phyloP scores from a whole-genome alignment of 2,888 invertebrate species.

The Temnothorax rugatulus region DNA sequence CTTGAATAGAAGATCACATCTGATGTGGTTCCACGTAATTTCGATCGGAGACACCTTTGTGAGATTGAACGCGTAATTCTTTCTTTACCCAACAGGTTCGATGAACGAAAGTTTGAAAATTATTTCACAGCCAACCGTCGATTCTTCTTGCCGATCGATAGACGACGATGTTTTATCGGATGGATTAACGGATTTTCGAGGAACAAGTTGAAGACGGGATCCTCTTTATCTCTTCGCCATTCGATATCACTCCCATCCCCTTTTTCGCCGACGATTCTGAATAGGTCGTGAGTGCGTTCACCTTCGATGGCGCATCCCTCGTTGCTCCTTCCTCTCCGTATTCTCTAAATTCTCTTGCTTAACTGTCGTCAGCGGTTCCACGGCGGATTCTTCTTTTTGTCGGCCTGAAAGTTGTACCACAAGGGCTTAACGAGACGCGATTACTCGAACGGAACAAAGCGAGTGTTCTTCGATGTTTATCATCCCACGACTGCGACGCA shows the following conservation, averaged over 20 bases:
- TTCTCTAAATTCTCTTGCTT: conserved; percentile 24
- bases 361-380: conserved; percentile 13
- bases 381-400: conserved; percentile 26
- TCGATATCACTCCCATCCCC: conserved; percentile 13
- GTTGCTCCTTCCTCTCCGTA: conserved; percentile 16
- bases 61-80: background rate
- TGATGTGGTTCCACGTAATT: background rate
- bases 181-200: conserved; percentile 63
- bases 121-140: conserved; percentile 15
- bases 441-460: conserved; percentile 75
- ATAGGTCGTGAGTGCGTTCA: conserved; percentile 68
- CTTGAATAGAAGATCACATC: background rate
- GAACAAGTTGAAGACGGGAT: conserved; percentile 14
- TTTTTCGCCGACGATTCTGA: conserved; percentile 53
- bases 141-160: conserved; percentile 26
- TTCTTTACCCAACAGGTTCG: background rate
- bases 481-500: conserved; percentile 8
- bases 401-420: conserved; percentile 59
- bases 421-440: conserved; percentile 74
- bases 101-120: conserved; percentile 13
- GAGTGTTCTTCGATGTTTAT: conserved; percentile 68
- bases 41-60: background rate
- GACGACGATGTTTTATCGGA: conserved; percentile 42
- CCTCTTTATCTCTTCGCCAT: conserved; percentile 25
- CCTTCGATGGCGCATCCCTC: conserved; percentile 61